phyloP scores from a whole-genome alignment of 1,140 invertebrate genomes.

The Ephestia elutella region DNA sequence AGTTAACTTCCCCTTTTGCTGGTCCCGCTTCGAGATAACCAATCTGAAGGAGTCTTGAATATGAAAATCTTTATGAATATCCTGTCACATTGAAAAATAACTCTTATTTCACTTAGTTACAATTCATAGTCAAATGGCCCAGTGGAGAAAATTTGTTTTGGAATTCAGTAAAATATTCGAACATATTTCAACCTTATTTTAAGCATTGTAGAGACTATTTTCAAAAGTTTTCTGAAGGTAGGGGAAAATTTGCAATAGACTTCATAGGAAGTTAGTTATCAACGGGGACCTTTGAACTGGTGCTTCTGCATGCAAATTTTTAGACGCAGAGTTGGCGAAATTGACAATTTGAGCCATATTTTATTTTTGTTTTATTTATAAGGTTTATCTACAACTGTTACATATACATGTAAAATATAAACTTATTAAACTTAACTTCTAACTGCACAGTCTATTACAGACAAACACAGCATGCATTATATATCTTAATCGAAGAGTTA shows the following conservation, averaged over 20 bases:
- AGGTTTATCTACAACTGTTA: no score
- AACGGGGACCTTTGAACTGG: slow-evolving; percentile 68
- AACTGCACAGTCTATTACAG: no score
- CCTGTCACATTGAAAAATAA: slow-evolving; percentile 9
- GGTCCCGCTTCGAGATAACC: slow-evolving; percentile 55
- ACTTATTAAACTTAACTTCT: no score
- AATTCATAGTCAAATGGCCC: not conserved
- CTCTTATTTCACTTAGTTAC: not conserved
- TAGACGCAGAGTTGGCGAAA: slow-evolving; percentile 30
- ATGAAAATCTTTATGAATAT: slow-evolving; percentile 15
- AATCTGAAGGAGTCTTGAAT: slow-evolving; percentile 27
- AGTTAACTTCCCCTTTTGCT: slow-evolving; percentile 54
- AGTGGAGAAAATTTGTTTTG: not conserved
- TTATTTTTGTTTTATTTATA: not conserved
- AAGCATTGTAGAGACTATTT: not conserved
- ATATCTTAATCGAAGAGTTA: no score
- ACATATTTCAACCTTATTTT: not conserved
- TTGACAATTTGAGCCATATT: slow-evolving; percentile 47
- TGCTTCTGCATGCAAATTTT: slow-evolving; percentile 72
- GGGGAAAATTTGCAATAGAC: slow-evolving; percentile 8
- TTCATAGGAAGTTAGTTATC: slow-evolving; percentile 40
- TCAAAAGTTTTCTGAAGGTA: not conserved
- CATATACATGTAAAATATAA: no score
- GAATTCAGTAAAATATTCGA: not conserved
- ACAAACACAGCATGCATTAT: no score